Evolutionary conservation across 2,113 vertebrate genomes (phyloP).

Genomic region (Benitochromis conjunctus): DNA sequence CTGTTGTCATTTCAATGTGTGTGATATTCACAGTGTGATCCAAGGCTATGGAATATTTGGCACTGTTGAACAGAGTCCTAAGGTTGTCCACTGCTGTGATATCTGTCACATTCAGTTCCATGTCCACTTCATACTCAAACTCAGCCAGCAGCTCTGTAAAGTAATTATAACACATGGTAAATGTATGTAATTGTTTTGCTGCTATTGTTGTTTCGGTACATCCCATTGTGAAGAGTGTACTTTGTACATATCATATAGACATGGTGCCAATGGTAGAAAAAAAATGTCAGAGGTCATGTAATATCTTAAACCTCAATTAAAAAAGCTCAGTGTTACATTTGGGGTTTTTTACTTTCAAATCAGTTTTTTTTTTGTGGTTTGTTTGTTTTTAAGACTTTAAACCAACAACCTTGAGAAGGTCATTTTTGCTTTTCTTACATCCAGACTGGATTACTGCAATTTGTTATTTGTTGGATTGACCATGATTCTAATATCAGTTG

Average conservation of each 20-base stretch:
- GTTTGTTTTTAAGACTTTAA: too few species aligned
- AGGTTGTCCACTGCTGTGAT: conserved; percentile 12
- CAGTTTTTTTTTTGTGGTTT: too few species aligned
- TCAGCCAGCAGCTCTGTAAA: neutral
- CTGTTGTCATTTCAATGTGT: conserved; percentile 39
- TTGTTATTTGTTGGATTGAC: too few species aligned
- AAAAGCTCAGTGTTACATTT: too few species aligned
- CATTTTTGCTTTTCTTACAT: too few species aligned
- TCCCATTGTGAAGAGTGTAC: too few species aligned
- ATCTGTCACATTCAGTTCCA: conserved; percentile 48
- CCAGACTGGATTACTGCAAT: too few species aligned
- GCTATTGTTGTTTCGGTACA: neutral
- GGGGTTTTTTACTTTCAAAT: too few species aligned
- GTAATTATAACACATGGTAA: neutral
- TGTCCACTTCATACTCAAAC: conserved; percentile 21
- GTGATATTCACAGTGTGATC: conserved; percentile 29
- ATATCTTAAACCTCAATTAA: too few species aligned
- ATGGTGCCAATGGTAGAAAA: neutral
- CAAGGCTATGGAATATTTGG: neutral
- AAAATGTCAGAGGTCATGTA: too few species aligned
- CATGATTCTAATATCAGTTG: too few species aligned
- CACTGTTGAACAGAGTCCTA: neutral
- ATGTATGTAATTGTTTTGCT: neutral
- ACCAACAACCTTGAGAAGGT: too few species aligned
- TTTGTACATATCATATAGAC: neutral